Base-by-base conservation (phyloP, 2,888 invertebrate genomes). In the Dione juno region DNA sequence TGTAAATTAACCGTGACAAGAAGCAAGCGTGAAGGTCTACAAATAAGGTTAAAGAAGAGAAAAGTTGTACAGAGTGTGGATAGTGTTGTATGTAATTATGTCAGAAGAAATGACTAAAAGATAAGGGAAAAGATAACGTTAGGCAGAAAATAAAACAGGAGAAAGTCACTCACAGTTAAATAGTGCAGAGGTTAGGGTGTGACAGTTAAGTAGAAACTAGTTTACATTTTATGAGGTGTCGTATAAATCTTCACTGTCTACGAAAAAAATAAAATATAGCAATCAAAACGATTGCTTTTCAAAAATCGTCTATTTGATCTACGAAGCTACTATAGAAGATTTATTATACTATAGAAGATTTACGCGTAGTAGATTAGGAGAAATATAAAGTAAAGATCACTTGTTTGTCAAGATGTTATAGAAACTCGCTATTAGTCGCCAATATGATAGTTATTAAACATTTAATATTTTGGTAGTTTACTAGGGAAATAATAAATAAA, bases 11-110 rank as follows among this genome's bases (percentile, higher is more conserved):
- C 78, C 79, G 80, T 81, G 85, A 89, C 84, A 84, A 87, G 84
- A 92, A 93, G 93, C 93, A 87, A 93, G 92, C 92, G 89, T 91
- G 90, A 86, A 76, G 83, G 77, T 81, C 84, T 88, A 81, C 80
- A 77, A 82, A 82, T 81, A 84, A 81, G 86, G 83, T 72, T 75
- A 84, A 84, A 88, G 87, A 88, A 89, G 86, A 88, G 82, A 87
- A 88, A 87, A 89, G 86, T 87, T 88, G 89, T 92, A 85, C 80
- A 88, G 75, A 91, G 92, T 92, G 92, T 92, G 85, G 85, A 90
- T 79, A 88, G 90, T 90, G 89, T 88, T 89, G 84, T 91, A 90
- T 77, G 83, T 81, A 84, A 80, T n/a, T 83, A 88, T 89, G 86
- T 90, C 79, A 84, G 89, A 75, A 90, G 86, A 90, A 86, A 82